Conservation (phyloP, 1,140 invertebrate species). For the Micrasema longulum region DNA sequence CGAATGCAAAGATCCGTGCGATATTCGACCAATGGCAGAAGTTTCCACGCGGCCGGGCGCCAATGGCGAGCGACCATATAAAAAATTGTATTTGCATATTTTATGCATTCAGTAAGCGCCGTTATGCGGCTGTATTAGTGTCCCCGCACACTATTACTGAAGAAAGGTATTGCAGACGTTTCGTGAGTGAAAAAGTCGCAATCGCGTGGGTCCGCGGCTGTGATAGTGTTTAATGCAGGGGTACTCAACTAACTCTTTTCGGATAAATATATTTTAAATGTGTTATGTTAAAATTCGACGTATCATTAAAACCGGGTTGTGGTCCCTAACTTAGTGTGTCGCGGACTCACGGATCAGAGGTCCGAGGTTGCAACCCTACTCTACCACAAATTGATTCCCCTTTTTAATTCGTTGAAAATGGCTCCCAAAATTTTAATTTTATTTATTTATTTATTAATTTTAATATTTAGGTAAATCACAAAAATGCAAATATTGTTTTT, state of each 20-base stretch:
- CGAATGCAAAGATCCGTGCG: constrained; percentile 23
- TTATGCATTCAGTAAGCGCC: constrained; percentile 46
- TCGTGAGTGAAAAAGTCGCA: constrained; percentile 14
- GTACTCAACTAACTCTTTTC: constrained; percentile 1
- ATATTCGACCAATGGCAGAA: constrained; percentile 43
- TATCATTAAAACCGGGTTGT: background rate
- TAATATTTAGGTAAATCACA: too few relatives aligned
- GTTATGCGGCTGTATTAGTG: background rate
- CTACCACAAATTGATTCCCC: too few relatives aligned
- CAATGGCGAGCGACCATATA: constrained; percentile 40
- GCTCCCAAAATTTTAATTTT: too few relatives aligned
- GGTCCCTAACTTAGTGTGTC: too few relatives aligned
- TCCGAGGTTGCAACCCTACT: too few relatives aligned
- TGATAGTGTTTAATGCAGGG: background rate
- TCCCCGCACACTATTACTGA: background rate
- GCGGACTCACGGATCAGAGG: too few relatives aligned
- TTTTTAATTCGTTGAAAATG: too few relatives aligned
- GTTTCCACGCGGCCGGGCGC: constrained; percentile 41
- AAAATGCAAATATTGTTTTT: too few relatives aligned
- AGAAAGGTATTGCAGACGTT: background rate
- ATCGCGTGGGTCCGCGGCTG: constrained; percentile 12
- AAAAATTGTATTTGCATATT: constrained; percentile 54
- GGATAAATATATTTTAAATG: background rate
- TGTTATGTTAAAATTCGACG: background rate
- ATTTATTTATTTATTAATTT: too few relatives aligned